A percentile compares a stretch with the other conserved stretches of the same genome.
phyloP scores from a whole-genome alignment of 2,888 invertebrate genomes.

The Micoletzkya japonica region DNA sequence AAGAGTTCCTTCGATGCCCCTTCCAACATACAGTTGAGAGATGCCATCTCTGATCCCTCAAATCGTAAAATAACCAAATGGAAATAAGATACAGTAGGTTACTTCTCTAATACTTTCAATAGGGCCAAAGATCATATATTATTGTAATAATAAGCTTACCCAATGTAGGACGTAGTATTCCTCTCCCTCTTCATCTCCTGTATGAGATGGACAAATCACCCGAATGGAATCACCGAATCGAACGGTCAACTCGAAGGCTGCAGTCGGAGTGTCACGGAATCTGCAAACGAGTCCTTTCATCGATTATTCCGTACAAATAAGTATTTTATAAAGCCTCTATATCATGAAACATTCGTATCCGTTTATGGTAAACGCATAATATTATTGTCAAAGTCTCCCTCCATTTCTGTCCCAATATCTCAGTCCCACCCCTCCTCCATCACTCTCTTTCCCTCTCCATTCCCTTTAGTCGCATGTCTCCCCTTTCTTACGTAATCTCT shows the following conservation, averaged over 20 bases:
- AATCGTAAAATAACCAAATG: not conserved
- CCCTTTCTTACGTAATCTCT: not conserved
- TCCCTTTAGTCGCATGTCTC: too few species aligned
- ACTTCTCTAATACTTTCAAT: not conserved
- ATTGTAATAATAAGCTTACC: not conserved
- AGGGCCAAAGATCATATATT: not conserved
- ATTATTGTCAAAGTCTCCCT: not conserved
- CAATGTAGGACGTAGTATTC: conserved; percentile 8
- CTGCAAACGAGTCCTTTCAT: not conserved
- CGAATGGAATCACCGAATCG: conserved; percentile 13
- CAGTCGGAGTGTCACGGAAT: not conserved
- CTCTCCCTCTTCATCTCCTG: not conserved
- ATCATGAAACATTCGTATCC: not conserved
- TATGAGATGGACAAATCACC: conserved; percentile 14
- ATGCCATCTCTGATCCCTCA: conserved; percentile 9
- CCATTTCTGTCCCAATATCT: not conserved
- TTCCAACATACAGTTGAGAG: conserved; percentile 15
- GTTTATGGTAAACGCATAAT: not conserved
- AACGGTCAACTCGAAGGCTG: not conserved
- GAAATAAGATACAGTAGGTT: not conserved
- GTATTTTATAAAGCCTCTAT: not conserved
- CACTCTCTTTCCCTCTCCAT: not conserved
- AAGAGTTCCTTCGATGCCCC: not conserved
- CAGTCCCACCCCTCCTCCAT: not conserved
- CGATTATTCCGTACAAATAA: not conserved